Evolutionary conservation across 2,797 vertebrate genomes (phyloP), one percentile per base, ranked within the genome.

Genomic region (Leuciscus waleckii): DNA sequence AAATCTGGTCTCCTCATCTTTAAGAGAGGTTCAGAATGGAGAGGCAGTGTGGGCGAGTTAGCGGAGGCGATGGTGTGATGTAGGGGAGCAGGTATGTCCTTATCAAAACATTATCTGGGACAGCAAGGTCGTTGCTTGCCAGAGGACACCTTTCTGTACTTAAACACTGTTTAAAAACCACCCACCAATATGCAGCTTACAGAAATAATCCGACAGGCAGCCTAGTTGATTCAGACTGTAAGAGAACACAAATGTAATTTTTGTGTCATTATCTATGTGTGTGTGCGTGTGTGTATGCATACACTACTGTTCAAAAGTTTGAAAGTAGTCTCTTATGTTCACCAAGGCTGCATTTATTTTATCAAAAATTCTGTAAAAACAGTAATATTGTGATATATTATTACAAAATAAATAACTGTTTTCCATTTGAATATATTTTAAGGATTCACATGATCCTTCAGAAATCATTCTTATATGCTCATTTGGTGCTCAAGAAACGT

Each of bases 31-130:
- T 63, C 65, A 51, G 76, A 63, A 65, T 46, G 51, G 29, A 63
- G 51, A 79, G 76, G 68, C 68, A 65, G 29, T 29, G 83, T 85
- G 83, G 76, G 73, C 58, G 79, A 73, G 83, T 32, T 46, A 23
- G 56, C 65, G 56, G 61, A 84, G 74, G 80, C n/a, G 58, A 77
- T 78, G 54, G 82, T 46, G 78, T 71, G 78, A 77, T 84, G 80
- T 43, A 78, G 79, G 61, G 46, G 37, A 81, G 68, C 79, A 79
- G 67, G 74, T 77, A 82, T 80, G 67, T 56, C 58, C 81, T 88
- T 85, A 88, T 88, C 83, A 85, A 85, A 85, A 88, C 80, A 88
- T 83, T 74, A 88, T 88, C 87, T 82, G 17, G 61, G 63, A 85
- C 87, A 87, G 71, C 83, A 88, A 85, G 87, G 87, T 88, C 58